Evolutionary conservation across 2,797 vertebrate species (phyloP).

Genomic region (Peromyscus attwateri): DNA sequence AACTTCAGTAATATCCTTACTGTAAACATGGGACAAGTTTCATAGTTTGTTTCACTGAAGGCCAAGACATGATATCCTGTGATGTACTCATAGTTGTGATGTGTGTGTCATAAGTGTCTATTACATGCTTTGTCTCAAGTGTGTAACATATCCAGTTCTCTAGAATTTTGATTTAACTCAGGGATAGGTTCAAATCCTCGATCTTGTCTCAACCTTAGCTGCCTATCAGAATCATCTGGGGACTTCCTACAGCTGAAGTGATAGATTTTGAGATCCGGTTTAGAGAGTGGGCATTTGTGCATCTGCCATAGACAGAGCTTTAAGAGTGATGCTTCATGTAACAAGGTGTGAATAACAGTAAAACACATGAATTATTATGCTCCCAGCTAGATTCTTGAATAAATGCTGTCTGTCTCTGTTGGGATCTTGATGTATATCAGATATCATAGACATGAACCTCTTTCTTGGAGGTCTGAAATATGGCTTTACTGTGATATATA

Average conservation of each 20-base stretch:
- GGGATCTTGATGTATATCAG: not conserved
- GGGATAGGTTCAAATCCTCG: not conserved
- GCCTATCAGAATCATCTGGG: not conserved
- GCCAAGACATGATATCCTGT: not conserved
- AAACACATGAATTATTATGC: not conserved
- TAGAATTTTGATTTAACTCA: not conserved
- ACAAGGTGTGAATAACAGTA: not conserved
- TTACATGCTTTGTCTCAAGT: not conserved
- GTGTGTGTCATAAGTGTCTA: not conserved
- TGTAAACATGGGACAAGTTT: not conserved
- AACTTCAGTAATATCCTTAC: not conserved
- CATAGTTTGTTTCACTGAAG: not conserved
- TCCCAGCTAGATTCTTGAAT: not conserved
- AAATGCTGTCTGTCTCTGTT: not conserved
- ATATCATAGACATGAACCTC: slow-evolving; percentile 28
- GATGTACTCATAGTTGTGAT: not conserved
- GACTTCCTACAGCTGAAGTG: not conserved
- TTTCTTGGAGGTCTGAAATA: not conserved
- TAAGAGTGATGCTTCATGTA: not conserved
- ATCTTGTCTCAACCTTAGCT: not conserved
- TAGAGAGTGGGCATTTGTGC: not conserved
- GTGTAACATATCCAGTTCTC: not conserved
- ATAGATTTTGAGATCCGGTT: not conserved
- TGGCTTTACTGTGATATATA: not conserved
- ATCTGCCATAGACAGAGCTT: not conserved